These are phyloP conservation scores for Arrhamphus sclerolepis DNA, from an alignment of 2,797 vertebrate species.

Conservation along the genomic window DNA sequence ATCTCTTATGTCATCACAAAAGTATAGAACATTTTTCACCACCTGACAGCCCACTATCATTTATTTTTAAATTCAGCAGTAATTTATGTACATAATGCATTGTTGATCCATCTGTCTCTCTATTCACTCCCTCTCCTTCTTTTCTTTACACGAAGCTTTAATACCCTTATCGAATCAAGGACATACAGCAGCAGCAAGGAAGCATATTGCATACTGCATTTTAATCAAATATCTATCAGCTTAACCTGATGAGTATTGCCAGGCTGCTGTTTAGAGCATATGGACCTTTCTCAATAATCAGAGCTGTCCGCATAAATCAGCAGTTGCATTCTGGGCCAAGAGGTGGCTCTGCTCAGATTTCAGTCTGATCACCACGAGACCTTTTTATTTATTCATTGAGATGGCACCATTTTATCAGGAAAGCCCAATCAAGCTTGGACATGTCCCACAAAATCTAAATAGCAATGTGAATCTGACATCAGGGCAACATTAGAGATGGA, in stretches of 20 bases:
- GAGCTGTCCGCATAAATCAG: slow-evolving; percentile 28
- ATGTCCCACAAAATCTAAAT: slow-evolving; percentile 22
- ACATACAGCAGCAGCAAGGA: slow-evolving; percentile 39
- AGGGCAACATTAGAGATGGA: slow-evolving; percentile 21
- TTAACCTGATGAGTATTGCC: slow-evolving; percentile 48
- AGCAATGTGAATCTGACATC: slow-evolving; percentile 9
- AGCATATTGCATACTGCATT: slow-evolving; percentile 47
- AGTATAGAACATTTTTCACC: slow-evolving; percentile 15
- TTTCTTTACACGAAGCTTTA: slow-evolving; percentile 55
- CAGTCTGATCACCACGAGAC: slow-evolving; percentile 5
- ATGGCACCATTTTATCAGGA: slow-evolving; percentile 22
- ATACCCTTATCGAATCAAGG: slow-evolving; percentile 55
- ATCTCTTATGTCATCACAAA: slow-evolving; percentile 16
- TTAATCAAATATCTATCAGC: slow-evolving; percentile 56
- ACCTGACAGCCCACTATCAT: slow-evolving; percentile 11
- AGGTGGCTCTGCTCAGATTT: background rate
- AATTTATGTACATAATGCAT: slow-evolving; percentile 39
- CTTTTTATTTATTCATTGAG: slow-evolving; percentile 14
- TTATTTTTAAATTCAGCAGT: background rate
- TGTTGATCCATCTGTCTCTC: slow-evolving; percentile 39
- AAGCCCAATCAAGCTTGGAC: slow-evolving; percentile 27
- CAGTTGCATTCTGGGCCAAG: slow-evolving; percentile 12
- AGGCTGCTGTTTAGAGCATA: slow-evolving; percentile 4
- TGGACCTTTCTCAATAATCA: slow-evolving; percentile 35
- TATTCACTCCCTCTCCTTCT: slow-evolving; percentile 5